Conservation (phyloP, 1,140 invertebrate species). For the Rhagoletis zephyria region DNA sequence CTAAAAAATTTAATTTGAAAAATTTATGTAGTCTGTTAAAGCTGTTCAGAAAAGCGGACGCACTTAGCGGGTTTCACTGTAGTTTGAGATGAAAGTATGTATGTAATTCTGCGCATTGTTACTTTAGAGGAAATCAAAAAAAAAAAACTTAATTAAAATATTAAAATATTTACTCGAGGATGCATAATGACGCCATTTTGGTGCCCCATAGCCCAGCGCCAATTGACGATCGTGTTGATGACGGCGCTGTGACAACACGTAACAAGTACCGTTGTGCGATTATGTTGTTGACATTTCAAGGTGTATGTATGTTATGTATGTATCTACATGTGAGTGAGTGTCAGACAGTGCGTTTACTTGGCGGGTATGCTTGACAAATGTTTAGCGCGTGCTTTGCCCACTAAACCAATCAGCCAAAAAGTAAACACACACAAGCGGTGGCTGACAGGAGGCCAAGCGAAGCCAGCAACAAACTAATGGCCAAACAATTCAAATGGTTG, state of each 20-base stretch:
- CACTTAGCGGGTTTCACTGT: too few relatives aligned
- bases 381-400: constrained; percentile 39
- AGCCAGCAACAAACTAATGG: constrained; percentile 14
- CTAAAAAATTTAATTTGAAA: too few relatives aligned
- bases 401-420: constrained; percentile 10
- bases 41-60: too few relatives aligned
- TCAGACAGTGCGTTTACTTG: background rate
- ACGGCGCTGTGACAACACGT: constrained; percentile 11
- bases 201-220: too few relatives aligned
- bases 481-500: constrained; percentile 10
- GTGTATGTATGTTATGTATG: background rate
- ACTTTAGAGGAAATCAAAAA: too few relatives aligned
- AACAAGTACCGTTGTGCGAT: constrained; percentile 28
- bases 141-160: too few relatives aligned
- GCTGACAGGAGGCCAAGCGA: background rate
- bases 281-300: constrained; percentile 19
- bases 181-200: too few relatives aligned
- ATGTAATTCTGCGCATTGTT: too few relatives aligned
- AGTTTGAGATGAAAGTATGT: too few relatives aligned
- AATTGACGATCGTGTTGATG: background rate
- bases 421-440: background rate
- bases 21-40: too few relatives aligned
- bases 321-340: background rate
- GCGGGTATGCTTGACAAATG: constrained; percentile 10
- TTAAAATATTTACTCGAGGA: too few relatives aligned